Conservation (phyloP, 2,113 vertebrate genomes). For the Penelope pileata region DNA sequence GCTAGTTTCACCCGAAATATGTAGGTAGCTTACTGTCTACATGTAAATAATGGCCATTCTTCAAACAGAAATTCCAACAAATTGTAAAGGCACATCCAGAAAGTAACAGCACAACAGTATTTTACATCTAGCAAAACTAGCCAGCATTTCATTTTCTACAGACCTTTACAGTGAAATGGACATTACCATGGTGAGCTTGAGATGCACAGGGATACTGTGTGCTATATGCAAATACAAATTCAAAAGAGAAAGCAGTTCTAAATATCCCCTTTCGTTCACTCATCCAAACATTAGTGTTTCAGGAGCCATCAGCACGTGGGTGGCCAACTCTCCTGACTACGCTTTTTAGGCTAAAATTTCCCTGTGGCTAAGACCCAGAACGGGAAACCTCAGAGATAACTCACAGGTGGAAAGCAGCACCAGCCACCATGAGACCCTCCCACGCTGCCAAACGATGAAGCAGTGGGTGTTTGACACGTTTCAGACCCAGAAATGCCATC, state of each 20-base stretch:
- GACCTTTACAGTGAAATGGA: not conserved
- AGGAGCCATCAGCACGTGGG: not conserved
- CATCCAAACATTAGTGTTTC: not conserved
- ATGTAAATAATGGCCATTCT: not conserved
- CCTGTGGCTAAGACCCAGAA: not conserved
- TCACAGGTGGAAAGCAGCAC: not conserved
- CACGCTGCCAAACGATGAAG: not conserved
- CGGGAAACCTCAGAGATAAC: not conserved
- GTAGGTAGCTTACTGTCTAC: not conserved
- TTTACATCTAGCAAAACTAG: not conserved
- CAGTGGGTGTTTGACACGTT: not conserved
- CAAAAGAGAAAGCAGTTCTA: too few relatives aligned
- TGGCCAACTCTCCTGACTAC: not conserved
- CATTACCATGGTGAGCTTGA: not conserved
- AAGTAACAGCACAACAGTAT: not conserved
- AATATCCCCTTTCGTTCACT: not conserved
- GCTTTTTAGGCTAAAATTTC: rapidly evolving
- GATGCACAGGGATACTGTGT: not conserved
- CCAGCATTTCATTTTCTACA: not conserved
- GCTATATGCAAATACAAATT: not conserved
- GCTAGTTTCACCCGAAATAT: not conserved
- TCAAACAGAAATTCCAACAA: not conserved
- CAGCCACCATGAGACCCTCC: not conserved
- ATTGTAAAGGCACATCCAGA: not conserved
- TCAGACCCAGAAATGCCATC: constrained; percentile 9